These are phyloP conservation scores for Bombus impatiens DNA, from an alignment of 1,140 invertebrate species.

Conservation along the genomic window DNA sequence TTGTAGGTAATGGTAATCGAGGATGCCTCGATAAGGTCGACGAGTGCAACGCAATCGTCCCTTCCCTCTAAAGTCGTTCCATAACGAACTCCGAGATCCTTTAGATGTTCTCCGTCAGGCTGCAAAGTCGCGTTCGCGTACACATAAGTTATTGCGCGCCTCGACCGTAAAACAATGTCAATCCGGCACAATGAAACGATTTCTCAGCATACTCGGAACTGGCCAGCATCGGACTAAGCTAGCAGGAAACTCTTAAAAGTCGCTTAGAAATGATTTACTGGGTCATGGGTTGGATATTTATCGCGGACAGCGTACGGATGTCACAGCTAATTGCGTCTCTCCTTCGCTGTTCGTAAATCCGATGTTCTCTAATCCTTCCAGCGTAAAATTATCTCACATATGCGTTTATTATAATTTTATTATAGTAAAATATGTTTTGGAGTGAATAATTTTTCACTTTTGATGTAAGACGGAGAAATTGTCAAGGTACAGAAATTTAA, in stretches of 20 bases:
- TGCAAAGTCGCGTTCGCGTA: slow-evolving; percentile 16
- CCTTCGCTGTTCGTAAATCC: background rate
- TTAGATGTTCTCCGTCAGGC: slow-evolving; percentile 33
- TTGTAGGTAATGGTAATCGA: slow-evolving; percentile 52
- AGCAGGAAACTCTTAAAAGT: background rate
- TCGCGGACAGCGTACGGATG: background rate
- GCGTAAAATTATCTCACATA: background rate
- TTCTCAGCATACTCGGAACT: slow-evolving; percentile 13
- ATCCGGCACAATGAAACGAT: slow-evolving; percentile 50
- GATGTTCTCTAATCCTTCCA: background rate
- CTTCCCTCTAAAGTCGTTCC: slow-evolving; percentile 21
- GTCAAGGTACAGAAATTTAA: too few relatives aligned
- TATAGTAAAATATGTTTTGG: background rate
- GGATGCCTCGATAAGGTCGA: slow-evolving; percentile 51
- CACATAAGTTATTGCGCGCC: slow-evolving; percentile 30
- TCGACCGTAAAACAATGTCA: slow-evolving; percentile 51
- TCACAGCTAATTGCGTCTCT: background rate
- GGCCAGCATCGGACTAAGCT: background rate
- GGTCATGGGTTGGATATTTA: background rate
- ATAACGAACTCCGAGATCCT: slow-evolving; percentile 46
- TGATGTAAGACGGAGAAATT: too few relatives aligned
- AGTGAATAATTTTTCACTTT: background rate
- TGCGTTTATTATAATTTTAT: background rate
- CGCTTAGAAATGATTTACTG: slow-evolving; percentile 7
- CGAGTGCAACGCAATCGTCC: slow-evolving; percentile 12